Base-by-base conservation (phyloP, 2,113 vertebrate species). In the Tyto alba region DNA sequence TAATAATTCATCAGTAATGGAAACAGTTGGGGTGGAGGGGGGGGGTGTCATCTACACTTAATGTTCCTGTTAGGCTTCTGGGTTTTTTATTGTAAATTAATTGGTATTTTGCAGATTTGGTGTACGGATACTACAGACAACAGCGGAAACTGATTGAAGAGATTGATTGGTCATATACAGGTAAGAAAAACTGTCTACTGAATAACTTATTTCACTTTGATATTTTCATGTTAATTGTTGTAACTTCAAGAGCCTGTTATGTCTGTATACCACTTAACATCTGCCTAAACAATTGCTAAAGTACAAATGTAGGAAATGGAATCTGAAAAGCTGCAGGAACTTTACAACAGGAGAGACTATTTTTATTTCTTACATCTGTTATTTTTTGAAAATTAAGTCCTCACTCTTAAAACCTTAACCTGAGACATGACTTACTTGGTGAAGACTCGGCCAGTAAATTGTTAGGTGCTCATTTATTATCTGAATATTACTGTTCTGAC, bases 141-240 rank as follows among this genome's bases (percentile, higher is more conserved):
- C 99, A 99, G 75, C 97, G 99, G 88, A 99, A 99, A 97, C 97
- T 99, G 97, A 97, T 98, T 75, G 99, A 99, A 94, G 99, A 99
- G 85, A 98, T 99, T 75, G 99, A 99, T 90, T 99, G 99, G 99
- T 99, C 99, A 9, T 99, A 99, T 10, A 98, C 99, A 96, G 99
- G 99, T 99, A 98, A 98, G 91, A 5, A 82, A 32, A 91, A 47
- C 30, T 81, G 40, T 48, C 16, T 77, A 3, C 5, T 43, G 29
- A 88, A 83, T 23, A 67, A 60, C 6, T 71, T 69, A 30, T 0
- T 78, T 64, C 3, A 4, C 32, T 77, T 76, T 64, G 50, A 36
- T 77, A 72, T 67, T 90, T 95, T 52, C 7, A 3, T 15, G 6
- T 57, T 75, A 23, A 30, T 27, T 90, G 9, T 74, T 93, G 10